Percentiles rank a stretch among this genome's conserved stretches.
Evolutionary conservation across 2,797 vertebrate species (phyloP).

Genomic region (Huso huso): DNA sequence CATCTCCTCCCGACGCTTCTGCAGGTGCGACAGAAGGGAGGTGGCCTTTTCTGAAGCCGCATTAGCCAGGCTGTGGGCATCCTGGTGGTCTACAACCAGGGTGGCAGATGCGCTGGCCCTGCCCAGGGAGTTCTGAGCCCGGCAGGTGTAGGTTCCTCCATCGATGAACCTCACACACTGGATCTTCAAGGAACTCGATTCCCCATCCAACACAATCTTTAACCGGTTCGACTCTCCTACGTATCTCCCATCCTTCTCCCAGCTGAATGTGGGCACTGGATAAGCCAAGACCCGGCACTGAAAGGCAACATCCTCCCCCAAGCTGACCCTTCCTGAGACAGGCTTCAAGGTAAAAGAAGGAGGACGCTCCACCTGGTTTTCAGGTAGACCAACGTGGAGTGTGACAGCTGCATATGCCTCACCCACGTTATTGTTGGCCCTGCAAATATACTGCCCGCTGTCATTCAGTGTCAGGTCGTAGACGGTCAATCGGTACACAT

Average conservation of each 20-base stretch:
- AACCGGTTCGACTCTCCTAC: slow-evolving; percentile 73
- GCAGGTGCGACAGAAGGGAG: slow-evolving; percentile 81
- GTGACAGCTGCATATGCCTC: slow-evolving; percentile 91
- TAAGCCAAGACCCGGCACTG: slow-evolving; percentile 78
- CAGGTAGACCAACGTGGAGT: slow-evolving; percentile 73
- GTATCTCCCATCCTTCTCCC: slow-evolving; percentile 87
- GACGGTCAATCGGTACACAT: slow-evolving; percentile 82
- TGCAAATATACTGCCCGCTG: slow-evolving; percentile 90
- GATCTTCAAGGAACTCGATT: slow-evolving; percentile 78
- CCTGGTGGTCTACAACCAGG: slow-evolving; percentile 67
- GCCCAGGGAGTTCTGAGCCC: slow-evolving; percentile 77
- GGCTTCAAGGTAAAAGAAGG: slow-evolving; percentile 84
- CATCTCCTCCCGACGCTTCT: slow-evolving; percentile 88
- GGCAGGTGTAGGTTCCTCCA: slow-evolving; percentile 80
- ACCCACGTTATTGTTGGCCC: slow-evolving; percentile 85
- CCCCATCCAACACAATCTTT: slow-evolving; percentile 63
- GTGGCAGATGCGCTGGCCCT: slow-evolving; percentile 65
- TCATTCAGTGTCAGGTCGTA: slow-evolving; percentile 83
- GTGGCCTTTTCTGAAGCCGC: slow-evolving; percentile 55
- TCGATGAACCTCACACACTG: slow-evolving; percentile 72
- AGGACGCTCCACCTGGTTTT: slow-evolving; percentile 61
- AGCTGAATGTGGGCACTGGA: slow-evolving; percentile 78
- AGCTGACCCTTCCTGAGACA: slow-evolving; percentile 64
- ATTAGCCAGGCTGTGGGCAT: slow-evolving; percentile 35
- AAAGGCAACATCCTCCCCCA: slow-evolving; percentile 81